phyloP scores from a whole-genome alignment of 2,888 invertebrate species.

The Nymphalis c-album region DNA sequence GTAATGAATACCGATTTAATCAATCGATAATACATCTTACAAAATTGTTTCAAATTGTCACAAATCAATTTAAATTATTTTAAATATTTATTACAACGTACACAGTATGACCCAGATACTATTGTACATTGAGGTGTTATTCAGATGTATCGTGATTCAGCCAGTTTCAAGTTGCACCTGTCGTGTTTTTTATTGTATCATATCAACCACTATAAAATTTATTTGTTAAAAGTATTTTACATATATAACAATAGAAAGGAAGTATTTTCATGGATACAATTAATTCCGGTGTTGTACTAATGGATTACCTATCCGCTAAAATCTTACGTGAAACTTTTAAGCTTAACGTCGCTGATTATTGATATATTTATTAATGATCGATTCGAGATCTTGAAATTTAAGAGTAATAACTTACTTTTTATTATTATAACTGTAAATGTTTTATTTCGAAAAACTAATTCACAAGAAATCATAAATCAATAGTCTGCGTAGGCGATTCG shows the following conservation, averaged over 20 bases:
- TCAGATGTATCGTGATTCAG: slow-evolving; percentile 13
- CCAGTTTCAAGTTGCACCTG: slow-evolving; percentile 21
- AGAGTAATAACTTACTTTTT: background rate
- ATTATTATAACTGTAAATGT: background rate
- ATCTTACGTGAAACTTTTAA: too few relatives aligned
- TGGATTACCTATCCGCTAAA: too few relatives aligned
- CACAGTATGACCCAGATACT: slow-evolving; percentile 11
- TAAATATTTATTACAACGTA: slow-evolving; percentile 5
- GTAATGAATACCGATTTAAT: background rate
- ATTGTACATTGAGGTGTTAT: slow-evolving; percentile 1
- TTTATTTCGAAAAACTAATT: background rate
- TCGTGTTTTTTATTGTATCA: slow-evolving; percentile 17
- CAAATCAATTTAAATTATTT: background rate
- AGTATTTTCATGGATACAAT: too few relatives aligned
- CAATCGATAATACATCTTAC: too few relatives aligned
- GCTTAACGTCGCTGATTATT: too few relatives aligned
- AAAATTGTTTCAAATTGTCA: background rate
- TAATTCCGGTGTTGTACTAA: too few relatives aligned
- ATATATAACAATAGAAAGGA: background rate
- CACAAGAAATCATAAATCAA: slow-evolving; percentile 8
- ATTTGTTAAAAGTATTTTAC: background rate
- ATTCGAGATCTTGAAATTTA: background rate
- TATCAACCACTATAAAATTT: slow-evolving; percentile 16
- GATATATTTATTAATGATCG: background rate
- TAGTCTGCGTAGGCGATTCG: background rate